These are phyloP conservation scores for Epizoanthus ramosus DNA, from an alignment of 92 coral and sea anemone genomes.

Conservation along the genomic window DNA sequence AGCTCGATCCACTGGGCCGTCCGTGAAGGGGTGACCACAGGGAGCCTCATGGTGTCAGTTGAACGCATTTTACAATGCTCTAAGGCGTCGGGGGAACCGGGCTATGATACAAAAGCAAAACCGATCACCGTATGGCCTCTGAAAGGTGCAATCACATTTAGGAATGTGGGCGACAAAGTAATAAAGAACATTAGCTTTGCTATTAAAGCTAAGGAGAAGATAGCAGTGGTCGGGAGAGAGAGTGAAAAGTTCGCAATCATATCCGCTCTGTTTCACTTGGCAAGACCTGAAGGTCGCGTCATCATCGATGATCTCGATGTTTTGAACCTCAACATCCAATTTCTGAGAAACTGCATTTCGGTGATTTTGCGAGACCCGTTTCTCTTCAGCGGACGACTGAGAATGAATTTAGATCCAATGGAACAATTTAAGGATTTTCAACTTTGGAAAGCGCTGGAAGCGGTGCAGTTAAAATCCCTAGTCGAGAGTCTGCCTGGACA, in stretches of 20 bases:
- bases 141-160: conserved; percentile 34
- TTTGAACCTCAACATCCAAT: conserved; percentile 31
- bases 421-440: conserved; percentile 49
- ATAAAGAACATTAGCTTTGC: conserved; percentile 27
- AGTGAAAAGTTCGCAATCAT: conserved; percentile 41
- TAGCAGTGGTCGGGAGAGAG: conserved; percentile 44
- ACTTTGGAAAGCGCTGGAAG: conserved; percentile 53
- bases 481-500: conserved; percentile 48
- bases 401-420: conserved; percentile 60
- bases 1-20: conserved; percentile 41
- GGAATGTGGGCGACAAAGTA: conserved; percentile 12
- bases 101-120: conserved; percentile 51
- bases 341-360: conserved; percentile 49
- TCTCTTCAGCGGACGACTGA: conserved; percentile 48
- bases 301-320: conserved; percentile 44
- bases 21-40: conserved; percentile 32
- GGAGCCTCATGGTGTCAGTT: conserved; percentile 42
- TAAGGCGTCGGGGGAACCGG: conserved; percentile 47
- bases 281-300: conserved; percentile 33
- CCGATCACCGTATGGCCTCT: conserved; percentile 60
- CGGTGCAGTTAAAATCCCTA: conserved; percentile 46
- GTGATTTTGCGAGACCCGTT: conserved; percentile 49
- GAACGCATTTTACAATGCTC: conserved; percentile 39
- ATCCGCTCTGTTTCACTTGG: conserved; percentile 36
- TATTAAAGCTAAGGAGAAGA: conserved; percentile 44